These are phyloP conservation scores for Apocrypta bakeri DNA, from an alignment of 1,140 invertebrate genomes.

Conservation along the genomic window DNA sequence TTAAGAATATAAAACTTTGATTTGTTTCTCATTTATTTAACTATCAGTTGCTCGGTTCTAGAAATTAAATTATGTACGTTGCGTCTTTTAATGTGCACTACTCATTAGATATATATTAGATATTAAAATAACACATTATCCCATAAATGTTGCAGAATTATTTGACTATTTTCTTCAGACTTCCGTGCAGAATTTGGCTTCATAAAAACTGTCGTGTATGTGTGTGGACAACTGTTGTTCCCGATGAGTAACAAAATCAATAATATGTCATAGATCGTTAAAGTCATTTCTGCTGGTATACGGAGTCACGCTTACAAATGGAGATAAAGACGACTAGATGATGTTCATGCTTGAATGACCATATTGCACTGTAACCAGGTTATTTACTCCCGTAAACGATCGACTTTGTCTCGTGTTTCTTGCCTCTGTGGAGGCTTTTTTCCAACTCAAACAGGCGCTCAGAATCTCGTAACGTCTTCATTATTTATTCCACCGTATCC, in stretches of 20 bases:
- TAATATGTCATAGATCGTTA: slow-evolving; percentile 53
- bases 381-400: neutral
- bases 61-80: too few relatives aligned
- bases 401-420: neutral
- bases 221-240: neutral
- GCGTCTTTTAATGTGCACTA: too few relatives aligned
- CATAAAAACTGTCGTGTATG: slow-evolving; percentile 17
- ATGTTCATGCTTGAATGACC: slow-evolving; percentile 37
- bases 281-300: slow-evolving; percentile 55
- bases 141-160: too few relatives aligned
- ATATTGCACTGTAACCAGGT: neutral
- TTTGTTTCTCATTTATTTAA: too few relatives aligned
- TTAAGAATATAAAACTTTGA: neutral
- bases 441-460: neutral
- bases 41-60: too few relatives aligned
- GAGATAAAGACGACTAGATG: neutral
- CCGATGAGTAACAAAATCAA: slow-evolving; percentile 57
- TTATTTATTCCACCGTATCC: neutral
- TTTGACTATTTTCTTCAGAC: too few relatives aligned
- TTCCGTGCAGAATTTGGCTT: neutral
- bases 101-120: too few relatives aligned
- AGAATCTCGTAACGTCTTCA: neutral
- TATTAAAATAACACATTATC: too few relatives aligned
- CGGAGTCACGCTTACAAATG: slow-evolving; percentile 13
- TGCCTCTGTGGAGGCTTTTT: too few relatives aligned